Base-by-base conservation (phyloP, 2,888 invertebrate species). In the Stratiomys singularior region DNA sequence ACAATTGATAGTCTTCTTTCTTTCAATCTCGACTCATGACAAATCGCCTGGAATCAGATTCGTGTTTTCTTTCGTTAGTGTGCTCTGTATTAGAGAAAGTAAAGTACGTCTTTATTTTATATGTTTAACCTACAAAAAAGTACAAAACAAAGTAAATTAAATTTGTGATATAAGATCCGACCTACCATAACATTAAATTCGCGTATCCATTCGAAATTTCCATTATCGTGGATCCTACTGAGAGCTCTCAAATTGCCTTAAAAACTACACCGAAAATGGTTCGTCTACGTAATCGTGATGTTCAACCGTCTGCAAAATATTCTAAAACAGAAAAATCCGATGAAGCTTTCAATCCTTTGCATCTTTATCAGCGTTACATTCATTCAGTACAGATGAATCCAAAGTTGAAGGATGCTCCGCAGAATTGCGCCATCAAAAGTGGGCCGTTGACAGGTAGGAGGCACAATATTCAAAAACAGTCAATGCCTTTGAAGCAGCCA, bases 221-320 rank as follows among this genome's bases (percentile, higher is more conserved):
- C n/a, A n/a, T n/a, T n/a, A n/a, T n/a, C n/a, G n/a, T n/a, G n/a
- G n/a, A n/a, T n/a, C n/a, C n/a, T n/a, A n/a, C n/a, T n/a, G n/a
- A n/a, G n/a, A n/a, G n/a, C n/a, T n/a, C n/a, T n/a, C n/a, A n/a
- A n/a, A n/a, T n/a, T n/a, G n/a, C n/a, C n/a, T n/a, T n/a, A n/a
- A n/a, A n/a, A n/a, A n/a, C n/a, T n/a, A n/a, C n/a, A n/a, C n/a
- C 4, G 60, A 60, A 23, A 60, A 74, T 74, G 72, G 72, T 74
- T 11, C 72, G 58, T 37, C 23, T 74, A 37, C 25, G 72, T 30
- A 37, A 58, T 58, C 72, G 72, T 13, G 72, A 74, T 30, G 15
- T 58, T 15, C 15, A 28, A 30, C 47, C 71, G 2, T 11, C 37
- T 11, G 7, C 56, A 1, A 69, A 27, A 25, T 25, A 23, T 21